A percentile compares a stretch with the other conserved stretches of the same genome.
Conservation (phyloP, 2,797 vertebrate species). For the Eupleurogrammus muticus region DNA sequence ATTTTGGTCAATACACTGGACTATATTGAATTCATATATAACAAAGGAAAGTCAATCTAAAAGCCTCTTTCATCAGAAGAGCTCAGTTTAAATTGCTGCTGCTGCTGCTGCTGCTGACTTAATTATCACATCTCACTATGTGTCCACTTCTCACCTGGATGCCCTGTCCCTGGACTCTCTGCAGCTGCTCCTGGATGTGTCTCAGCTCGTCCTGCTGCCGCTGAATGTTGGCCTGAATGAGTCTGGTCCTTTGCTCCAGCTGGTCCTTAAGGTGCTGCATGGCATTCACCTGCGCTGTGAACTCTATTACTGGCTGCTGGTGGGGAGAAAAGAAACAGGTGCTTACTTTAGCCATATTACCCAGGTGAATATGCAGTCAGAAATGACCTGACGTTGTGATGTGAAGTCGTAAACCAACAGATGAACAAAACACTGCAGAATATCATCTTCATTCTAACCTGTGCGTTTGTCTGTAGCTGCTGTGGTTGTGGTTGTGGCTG, state of each 20-base stretch:
- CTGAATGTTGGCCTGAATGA: conserved; percentile 90
- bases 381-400: neutral
- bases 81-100: neutral
- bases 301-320: conserved; percentile 85
- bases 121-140: neutral
- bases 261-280: conserved; percentile 92
- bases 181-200: conserved; percentile 90
- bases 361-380: neutral
- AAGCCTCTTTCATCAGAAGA: neutral
- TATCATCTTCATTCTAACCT: conserved; percentile 79
- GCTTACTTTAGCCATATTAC: neutral
- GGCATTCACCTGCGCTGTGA: conserved; percentile 87
- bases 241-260: conserved; percentile 88
- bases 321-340: neutral
- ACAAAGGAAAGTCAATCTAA: neutral
- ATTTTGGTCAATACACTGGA: neutral
- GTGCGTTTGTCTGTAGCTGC: conserved; percentile 89
- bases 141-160: conserved; percentile 81
- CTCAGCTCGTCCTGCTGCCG: conserved; percentile 89
- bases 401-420: neutral
- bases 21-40: neutral
- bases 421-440: neutral
- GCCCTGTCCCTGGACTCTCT: conserved; percentile 86
- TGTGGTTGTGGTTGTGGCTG: conserved; percentile 58
- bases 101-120: neutral